phyloP scores from a whole-genome alignment of 2,113 vertebrate genomes.

The Saimiri boliviensis region DNA sequence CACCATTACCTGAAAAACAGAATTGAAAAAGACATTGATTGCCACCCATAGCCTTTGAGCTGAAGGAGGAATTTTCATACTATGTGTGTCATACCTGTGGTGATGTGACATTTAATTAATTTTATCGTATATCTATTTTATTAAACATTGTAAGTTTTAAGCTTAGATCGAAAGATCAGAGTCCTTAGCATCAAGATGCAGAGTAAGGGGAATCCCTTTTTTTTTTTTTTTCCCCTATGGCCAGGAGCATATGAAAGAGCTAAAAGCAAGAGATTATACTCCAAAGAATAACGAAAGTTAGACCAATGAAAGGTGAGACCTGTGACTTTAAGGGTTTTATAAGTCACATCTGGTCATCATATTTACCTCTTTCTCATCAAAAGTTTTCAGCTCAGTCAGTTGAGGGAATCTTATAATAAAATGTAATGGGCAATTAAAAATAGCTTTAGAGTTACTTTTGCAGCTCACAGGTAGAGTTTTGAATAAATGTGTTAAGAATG shows the following conservation, averaged over 20 bases:
- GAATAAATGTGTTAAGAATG: background rate
- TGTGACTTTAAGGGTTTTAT: background rate
- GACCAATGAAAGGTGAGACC: background rate
- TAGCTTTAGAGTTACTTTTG: background rate
- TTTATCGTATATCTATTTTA: background rate
- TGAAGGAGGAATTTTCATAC: conserved; percentile 33
- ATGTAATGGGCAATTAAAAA: background rate
- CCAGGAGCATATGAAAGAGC: background rate
- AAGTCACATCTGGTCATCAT: background rate
- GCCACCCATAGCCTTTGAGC: background rate
- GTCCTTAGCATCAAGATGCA: background rate
- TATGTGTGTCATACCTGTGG: background rate
- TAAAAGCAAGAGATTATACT: background rate
- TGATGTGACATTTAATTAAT: conserved; percentile 34
- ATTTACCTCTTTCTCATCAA: conserved; percentile 5
- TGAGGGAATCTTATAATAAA: conserved; percentile 26
- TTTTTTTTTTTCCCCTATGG: background rate
- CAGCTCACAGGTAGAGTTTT: background rate
- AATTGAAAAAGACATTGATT: conserved; percentile 10
- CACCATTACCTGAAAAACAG: background rate
- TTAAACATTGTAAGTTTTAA: background rate
- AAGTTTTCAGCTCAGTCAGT: background rate
- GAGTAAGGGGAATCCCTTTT: background rate
- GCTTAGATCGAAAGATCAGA: background rate
- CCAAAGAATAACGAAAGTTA: background rate